Base-by-base conservation (phyloP, 2,888 invertebrate genomes). In the Drosophila lutescens region DNA sequence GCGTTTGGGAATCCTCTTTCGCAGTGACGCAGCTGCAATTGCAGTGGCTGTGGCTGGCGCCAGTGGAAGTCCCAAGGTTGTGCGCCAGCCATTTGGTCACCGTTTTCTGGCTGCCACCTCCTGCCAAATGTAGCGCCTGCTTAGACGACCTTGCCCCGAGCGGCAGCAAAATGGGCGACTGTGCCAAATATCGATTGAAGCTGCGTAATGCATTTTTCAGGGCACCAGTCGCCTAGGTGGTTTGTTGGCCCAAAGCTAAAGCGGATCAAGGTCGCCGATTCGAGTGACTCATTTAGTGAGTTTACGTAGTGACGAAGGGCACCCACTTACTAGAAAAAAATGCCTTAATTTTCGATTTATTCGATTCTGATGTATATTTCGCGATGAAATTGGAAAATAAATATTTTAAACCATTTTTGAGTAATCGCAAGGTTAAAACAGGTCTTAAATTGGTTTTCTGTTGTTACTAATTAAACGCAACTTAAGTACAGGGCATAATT, bases 111-210 rank as follows among this genome's bases (percentile, higher is more conserved):
- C 32, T 53, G 40, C 46, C 15, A 40, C 53, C 44, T 26, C 41
- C 58, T 9, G 40, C 34, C 50, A 30, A n/a, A 46, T 40, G 44
- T n/a, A 59, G 26, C 70, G 26, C 59, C 60, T 40, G 36, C 57
- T 53, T 56, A 20, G 40, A 44, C 55, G 73, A 74, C 73, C 73
- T 73, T 73, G 74, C 58, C 59, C 50, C 58, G 43, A 44, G 40
- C 9, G 30, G 26, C 40, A 53, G 30, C 23, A 44, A 30, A 49
- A 41, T 41, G 40, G 50, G 47, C 44, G 77, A 51, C 70, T 57
- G 61, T 83, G 80, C 73, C 84, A 78, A 66, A 74, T 71, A 81
- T 86, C 77, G 86, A 81, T 83, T 80, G 69, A 12, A 55, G 41
- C 32, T 51, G 66, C 76, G 86, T 80, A 75, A 46, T 61, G 47